phyloP scores from a whole-genome alignment of 2,797 vertebrate genomes.

The Salarias fasciatus region DNA sequence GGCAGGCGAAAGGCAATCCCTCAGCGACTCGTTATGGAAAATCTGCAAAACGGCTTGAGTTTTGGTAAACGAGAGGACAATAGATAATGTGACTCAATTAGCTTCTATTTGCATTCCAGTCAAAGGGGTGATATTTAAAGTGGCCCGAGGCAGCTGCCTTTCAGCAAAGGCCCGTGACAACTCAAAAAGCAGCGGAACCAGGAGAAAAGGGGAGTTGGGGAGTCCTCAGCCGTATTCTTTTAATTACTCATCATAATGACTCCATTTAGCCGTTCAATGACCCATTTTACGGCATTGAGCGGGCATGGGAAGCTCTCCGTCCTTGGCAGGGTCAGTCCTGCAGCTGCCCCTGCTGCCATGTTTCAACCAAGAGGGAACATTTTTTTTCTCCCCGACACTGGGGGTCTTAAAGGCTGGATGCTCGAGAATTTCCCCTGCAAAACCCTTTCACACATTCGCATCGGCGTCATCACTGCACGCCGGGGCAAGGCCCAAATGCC shows the following conservation, averaged over 20 bases:
- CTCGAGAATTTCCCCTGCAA: constrained; percentile 24
- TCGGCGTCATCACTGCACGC: constrained; percentile 10
- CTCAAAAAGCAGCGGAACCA: constrained; percentile 76
- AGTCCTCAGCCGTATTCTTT: constrained; percentile 83
- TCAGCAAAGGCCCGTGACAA: constrained; percentile 70
- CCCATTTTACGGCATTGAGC: constrained; percentile 83
- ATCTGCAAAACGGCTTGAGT: constrained; percentile 71
- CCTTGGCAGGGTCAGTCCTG: constrained; percentile 84
- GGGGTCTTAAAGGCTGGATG: constrained; percentile 42
- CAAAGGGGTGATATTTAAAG: constrained; percentile 81
- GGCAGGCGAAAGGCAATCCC: constrained; percentile 67
- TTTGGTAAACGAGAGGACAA: constrained; percentile 75
- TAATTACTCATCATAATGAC: constrained; percentile 88
- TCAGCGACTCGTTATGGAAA: constrained; percentile 73
- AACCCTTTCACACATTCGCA: constrained; percentile 18
- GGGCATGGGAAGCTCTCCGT: constrained; percentile 83
- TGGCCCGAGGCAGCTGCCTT: constrained; percentile 79
- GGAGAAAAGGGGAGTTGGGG: constrained; percentile 72
- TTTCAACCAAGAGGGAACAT: constrained; percentile 51
- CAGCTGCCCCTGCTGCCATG: constrained; percentile 81
- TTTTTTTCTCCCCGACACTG: constrained; percentile 4
- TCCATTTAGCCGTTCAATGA: constrained; percentile 88
- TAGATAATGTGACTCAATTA: constrained; percentile 82
- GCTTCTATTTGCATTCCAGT: constrained; percentile 75
- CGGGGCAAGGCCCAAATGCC: constrained; percentile 12